These are phyloP conservation scores for Oasisia sp. DNA, from an alignment of 2,888 invertebrate species.

Conservation along the genomic window DNA sequence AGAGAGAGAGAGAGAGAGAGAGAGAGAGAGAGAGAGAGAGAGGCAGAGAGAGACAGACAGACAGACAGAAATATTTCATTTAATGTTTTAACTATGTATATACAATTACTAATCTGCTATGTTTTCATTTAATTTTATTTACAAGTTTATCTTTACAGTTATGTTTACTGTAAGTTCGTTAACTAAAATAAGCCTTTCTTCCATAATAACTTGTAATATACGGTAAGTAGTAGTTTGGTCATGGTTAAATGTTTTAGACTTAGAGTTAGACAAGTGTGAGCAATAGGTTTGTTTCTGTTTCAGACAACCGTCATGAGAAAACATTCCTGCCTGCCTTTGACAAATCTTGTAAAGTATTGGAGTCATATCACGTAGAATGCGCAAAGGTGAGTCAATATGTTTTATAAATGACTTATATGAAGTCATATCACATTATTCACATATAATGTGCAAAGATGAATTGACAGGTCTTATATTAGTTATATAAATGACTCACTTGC, in stretches of 20 bases:
- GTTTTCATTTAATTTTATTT: too few species aligned
- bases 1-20: too few species aligned
- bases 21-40: too few species aligned
- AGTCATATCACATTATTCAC: too few species aligned
- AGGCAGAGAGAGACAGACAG: too few species aligned
- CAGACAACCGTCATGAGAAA: background rate
- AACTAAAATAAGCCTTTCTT: background rate
- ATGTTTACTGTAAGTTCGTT: too few species aligned
- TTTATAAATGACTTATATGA: background rate
- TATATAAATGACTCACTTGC: background rate
- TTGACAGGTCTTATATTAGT: background rate
- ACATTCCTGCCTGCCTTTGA: background rate
- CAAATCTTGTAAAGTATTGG: background rate
- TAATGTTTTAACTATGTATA: too few species aligned
- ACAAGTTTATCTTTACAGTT: too few species aligned
- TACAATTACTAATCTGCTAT: too few species aligned
- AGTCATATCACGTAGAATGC: background rate
- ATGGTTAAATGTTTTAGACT: background rate
- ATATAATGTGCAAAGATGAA: too few species aligned
- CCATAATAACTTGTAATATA: background rate
- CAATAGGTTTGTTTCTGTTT: background rate
- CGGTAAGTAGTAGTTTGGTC: background rate
- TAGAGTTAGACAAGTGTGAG: background rate
- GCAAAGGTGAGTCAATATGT: background rate
- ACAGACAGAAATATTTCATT: too few species aligned